A percentile compares a stretch with the other conserved stretches of the same genome.
Conservation (phyloP, 2,113 vertebrate genomes). For the Aramus guarauna region DNA sequence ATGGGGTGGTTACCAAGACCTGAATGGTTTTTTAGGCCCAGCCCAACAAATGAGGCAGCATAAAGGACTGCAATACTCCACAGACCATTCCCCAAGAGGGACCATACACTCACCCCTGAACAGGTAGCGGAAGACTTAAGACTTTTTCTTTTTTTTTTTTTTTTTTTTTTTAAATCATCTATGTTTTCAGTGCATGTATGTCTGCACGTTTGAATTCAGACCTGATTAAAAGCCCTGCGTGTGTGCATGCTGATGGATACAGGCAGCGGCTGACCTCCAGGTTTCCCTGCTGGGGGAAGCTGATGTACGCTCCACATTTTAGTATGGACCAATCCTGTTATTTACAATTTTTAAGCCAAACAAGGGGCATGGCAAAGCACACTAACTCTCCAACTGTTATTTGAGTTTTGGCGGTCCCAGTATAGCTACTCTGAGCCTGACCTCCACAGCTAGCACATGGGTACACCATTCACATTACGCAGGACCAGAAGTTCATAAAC, state of each 20-base stretch:
- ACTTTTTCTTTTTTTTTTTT: no score
- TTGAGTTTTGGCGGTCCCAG: not conserved
- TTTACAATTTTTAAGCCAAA: not conserved
- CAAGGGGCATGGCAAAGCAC: not conserved
- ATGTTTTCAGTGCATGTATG: not conserved
- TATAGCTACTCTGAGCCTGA: not conserved
- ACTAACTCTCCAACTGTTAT: not conserved
- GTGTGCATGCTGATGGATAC: not conserved
- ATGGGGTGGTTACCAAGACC: not conserved
- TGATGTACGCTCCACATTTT: no score
- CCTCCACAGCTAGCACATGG: not conserved
- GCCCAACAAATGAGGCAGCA: not conserved
- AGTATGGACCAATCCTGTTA: not conserved
- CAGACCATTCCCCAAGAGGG: not conserved
- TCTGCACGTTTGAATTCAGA: not conserved
- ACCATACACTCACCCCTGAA: not conserved
- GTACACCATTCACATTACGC: not conserved
- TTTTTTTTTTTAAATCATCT: not conserved
- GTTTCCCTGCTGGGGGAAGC: not conserved
- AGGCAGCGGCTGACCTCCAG: not conserved
- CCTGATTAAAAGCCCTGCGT: not conserved
- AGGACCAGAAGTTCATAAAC: not conserved
- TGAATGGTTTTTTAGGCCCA: not conserved
- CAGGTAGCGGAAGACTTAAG: not conserved
- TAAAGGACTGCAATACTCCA: not conserved